Percentiles rank a stretch among this genome's conserved stretches.
Evolutionary conservation across 2,888 invertebrate genomes (phyloP).

Genomic region (Malthinus seriepunctatus): DNA sequence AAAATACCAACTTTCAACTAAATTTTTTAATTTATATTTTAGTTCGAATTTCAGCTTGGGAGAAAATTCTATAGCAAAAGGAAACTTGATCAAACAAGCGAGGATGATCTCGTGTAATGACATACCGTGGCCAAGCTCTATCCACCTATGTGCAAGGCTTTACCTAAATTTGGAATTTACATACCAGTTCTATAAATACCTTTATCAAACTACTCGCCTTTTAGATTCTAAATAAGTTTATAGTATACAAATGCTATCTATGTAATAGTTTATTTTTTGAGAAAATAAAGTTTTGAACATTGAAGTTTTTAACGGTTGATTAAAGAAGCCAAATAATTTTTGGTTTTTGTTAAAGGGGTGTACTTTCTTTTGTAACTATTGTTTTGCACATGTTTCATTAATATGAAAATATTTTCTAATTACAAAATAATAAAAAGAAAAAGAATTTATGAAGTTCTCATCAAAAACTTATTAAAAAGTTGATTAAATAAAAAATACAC

Average conservation of each 20-base stretch:
- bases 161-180: constrained; percentile 37
- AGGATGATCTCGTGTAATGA: constrained; percentile 37
- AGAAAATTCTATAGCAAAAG: constrained; percentile 25
- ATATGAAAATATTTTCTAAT: too few relatives aligned
- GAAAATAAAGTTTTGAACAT: too few relatives aligned
- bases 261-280: too few relatives aligned
- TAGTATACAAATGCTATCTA: too few relatives aligned
- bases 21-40: constrained; percentile 31
- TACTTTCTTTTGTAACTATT: too few relatives aligned
- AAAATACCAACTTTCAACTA: background rate
- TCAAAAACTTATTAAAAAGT: too few relatives aligned
- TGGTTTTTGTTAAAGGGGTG: background rate
- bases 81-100: constrained; percentile 34
- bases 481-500: too few relatives aligned
- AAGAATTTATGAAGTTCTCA: too few relatives aligned
- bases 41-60: constrained; percentile 21
- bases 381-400: too few relatives aligned
- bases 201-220: constrained; percentile 30
- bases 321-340: background rate
- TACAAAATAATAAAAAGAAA: too few relatives aligned
- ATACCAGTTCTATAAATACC: constrained; percentile 39
- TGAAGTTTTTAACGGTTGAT: background rate
- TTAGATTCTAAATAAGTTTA: too few relatives aligned
- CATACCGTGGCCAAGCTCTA: constrained; percentile 36
- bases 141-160: constrained; percentile 38